A percentile compares a stretch with the other conserved stretches of the same genome.
Conservation (phyloP, 2,113 vertebrate species). For the Trinectes maculatus region DNA sequence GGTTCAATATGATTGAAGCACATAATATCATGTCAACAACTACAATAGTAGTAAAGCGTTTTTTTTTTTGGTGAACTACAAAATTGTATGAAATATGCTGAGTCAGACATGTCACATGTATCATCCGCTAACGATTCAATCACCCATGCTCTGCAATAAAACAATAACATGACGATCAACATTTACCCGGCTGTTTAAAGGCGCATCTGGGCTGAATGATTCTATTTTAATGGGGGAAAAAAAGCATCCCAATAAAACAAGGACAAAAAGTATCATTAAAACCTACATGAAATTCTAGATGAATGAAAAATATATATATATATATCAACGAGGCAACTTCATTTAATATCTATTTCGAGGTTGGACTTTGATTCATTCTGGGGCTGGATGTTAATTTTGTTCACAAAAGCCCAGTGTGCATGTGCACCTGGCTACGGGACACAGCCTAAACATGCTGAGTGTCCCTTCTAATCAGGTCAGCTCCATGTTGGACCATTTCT, state of each 20-base stretch:
- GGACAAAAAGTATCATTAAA: background rate
- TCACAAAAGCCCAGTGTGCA: background rate
- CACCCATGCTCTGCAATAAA: background rate
- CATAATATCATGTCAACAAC: too few relatives aligned
- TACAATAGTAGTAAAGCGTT: slow-evolving; percentile 29
- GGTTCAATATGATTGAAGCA: slow-evolving; percentile 34
- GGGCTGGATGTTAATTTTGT: background rate
- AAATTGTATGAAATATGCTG: slow-evolving; percentile 50
- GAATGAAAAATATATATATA: background rate
- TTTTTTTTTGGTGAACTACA: slow-evolving; percentile 36
- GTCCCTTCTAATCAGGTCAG: background rate
- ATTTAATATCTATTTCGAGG: background rate
- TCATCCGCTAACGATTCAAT: slow-evolving; percentile 21
- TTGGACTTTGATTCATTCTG: background rate
- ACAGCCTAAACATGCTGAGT: background rate
- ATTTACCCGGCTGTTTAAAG: too few relatives aligned
- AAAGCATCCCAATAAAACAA: background rate
- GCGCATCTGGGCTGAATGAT: background rate
- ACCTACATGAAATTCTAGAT: background rate
- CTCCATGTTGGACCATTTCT: background rate
- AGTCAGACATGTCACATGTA: slow-evolving; percentile 45
- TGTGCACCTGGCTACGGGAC: background rate
- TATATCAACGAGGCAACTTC: background rate
- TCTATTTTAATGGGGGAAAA: background rate
- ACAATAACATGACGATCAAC: too few relatives aligned